Evolutionary conservation across 2,113 vertebrate species (phyloP), one percentile per base, ranked within the genome.

Genomic region (Dicentrarchus labrax): DNA sequence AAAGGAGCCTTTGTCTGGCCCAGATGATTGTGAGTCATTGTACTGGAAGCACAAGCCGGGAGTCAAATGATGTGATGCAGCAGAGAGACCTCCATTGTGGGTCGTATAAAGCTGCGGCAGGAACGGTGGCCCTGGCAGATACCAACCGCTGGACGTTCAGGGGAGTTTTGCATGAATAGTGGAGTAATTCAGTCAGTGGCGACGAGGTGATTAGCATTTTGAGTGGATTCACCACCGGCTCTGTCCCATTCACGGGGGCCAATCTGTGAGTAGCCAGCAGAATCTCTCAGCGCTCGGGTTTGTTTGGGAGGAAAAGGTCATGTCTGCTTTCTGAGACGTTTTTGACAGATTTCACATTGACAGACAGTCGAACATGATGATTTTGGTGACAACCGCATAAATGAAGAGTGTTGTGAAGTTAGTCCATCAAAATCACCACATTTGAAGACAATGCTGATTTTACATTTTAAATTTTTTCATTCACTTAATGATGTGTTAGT

Each of bases 41-140:
- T 91, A 1, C 73, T 61, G 70, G 88, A 76, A 60, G 76, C 75
- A 0, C 77, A 66, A 66, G 80, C 56, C 21, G 17, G 82, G 74
- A 82, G 83, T 82, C 84, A 81, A 78, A 86, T 79, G 90, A 76
- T 72, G 89, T 43, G 80, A 84, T 47, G 73, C 15, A 2, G 67
- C 76, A 56, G 64, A 80, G 79, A 85, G 76, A n/a, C 72, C 39
- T 72, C 72, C 86, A 85, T 90, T 91, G 91, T 90, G 67, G 19
- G 8, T 38, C 54, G 91, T 91, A 39, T 68, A 73, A 87, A 85
- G 85, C 88, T 6, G 93, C 43, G 93, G 83, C 84, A 89, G 93
- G 88, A 85, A 11, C 91, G 76, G 78, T 59, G 12, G 74, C 68
- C 68, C 69, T n/a, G 82, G 73, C 76, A 82, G 80, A 86, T n/a